These are phyloP conservation scores for Drosophila cognata DNA, from an alignment of 2,888 invertebrate genomes.

Conservation along the genomic window DNA sequence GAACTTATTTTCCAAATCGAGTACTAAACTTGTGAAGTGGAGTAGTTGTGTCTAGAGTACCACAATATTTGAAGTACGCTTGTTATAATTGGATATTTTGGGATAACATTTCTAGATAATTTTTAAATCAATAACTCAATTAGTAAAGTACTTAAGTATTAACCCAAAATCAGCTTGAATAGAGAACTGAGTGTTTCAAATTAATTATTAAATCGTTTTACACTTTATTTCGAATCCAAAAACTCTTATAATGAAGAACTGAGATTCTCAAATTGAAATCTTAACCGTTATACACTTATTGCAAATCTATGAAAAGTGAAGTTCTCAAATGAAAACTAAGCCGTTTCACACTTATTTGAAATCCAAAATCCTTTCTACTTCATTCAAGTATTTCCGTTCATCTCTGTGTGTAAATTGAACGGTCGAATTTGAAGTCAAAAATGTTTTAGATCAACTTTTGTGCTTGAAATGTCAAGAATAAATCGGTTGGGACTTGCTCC, in stretches of 20 bases:
- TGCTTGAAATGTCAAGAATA: neutral
- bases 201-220: neutral
- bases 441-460: neutral
- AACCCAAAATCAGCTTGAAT: neutral
- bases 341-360: neutral
- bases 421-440: neutral
- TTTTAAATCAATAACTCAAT: neutral
- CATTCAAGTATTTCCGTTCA: neutral
- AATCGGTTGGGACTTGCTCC: neutral
- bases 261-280: neutral
- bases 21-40: neutral
- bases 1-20: neutral
- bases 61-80: neutral
- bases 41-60: too few species aligned
- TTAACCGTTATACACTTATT: fast-evolving
- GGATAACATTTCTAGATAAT: neutral
- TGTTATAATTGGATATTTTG: neutral
- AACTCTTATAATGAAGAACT: neutral
- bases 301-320: neutral
- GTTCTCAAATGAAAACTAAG: neutral
- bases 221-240: neutral
- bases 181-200: neutral
- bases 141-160: neutral
- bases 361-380: neutral
- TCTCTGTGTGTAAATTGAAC: neutral